Conservation (phyloP, 2,113 vertebrate species). For the Crocuta crocuta region DNA sequence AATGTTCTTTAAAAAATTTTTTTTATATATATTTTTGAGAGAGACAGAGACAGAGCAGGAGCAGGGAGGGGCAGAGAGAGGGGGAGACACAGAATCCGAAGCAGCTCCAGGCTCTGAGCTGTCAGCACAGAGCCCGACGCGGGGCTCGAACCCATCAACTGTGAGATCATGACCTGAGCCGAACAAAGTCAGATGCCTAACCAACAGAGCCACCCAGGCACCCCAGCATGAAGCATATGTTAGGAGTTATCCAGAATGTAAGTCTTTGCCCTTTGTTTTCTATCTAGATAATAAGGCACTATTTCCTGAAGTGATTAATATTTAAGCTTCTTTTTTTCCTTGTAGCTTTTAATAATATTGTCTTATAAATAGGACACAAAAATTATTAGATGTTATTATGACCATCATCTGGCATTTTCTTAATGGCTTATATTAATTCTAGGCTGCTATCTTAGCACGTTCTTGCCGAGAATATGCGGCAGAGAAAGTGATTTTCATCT, state of each 20-base stretch:
- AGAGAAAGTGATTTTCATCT: slow-evolving; percentile 4
- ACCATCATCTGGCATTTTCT: background rate
- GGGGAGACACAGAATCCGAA: too few relatives aligned
- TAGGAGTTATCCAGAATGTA: background rate
- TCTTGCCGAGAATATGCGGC: background rate
- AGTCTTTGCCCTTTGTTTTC: background rate
- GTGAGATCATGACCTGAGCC: too few relatives aligned
- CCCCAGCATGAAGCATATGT: background rate
- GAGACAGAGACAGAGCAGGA: too few relatives aligned
- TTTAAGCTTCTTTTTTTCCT: background rate
- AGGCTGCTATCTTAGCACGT: background rate
- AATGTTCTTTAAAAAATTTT: background rate
- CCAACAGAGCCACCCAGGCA: too few relatives aligned
- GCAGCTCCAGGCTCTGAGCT: too few relatives aligned
- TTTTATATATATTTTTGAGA: too few relatives aligned
- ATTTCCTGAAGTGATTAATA: background rate
- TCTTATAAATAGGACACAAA: slow-evolving; percentile 6
- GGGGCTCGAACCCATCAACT: too few relatives aligned
- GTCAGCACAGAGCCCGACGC: too few relatives aligned
- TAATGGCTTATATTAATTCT: background rate
- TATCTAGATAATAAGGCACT: background rate
- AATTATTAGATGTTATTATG: background rate
- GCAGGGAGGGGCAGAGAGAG: too few relatives aligned
- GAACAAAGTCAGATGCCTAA: too few relatives aligned
- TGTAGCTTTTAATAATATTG: background rate